Conservation (phyloP, 2,888 invertebrate species). For the Nyleta sp. region DNA sequence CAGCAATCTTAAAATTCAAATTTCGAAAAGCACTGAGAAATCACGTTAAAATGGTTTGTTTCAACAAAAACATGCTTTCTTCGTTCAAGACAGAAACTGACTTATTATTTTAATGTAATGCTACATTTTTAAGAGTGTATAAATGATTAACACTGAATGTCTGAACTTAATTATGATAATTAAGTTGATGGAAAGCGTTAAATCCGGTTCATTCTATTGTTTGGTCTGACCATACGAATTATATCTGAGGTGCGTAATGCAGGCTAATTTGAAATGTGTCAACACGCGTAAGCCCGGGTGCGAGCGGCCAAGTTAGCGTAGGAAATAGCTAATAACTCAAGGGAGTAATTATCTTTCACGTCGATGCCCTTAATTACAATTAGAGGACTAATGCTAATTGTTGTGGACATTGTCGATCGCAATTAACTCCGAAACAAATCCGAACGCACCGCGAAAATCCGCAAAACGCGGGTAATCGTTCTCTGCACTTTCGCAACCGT, state of each 20-base stretch:
- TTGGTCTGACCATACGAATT: constrained; percentile 5
- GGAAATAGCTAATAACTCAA: constrained; percentile 62
- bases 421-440: constrained; percentile 45
- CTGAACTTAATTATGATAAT: too few species aligned
- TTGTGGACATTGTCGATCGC: constrained; percentile 58
- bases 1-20: too few species aligned
- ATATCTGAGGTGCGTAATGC: constrained; percentile 26
- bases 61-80: too few species aligned
- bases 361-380: constrained; percentile 65
- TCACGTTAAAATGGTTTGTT: too few species aligned
- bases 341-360: constrained; percentile 64
- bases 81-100: too few species aligned
- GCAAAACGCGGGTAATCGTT: neutral
- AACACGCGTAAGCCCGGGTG: constrained; percentile 42
- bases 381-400: constrained; percentile 64
- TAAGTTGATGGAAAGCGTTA: neutral
- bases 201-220: neutral
- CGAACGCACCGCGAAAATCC: constrained; percentile 1
- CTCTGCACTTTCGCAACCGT: neutral
- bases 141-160: too few species aligned
- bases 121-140: too few species aligned
- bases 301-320: constrained; percentile 50
- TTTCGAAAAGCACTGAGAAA: too few species aligned
- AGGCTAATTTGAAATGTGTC: constrained; percentile 57
- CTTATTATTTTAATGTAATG: too few species aligned